Evolutionary conservation across 2,797 vertebrate species (phyloP), one percentile per base, ranked within the genome.

Genomic region (Halcyon badia): DNA sequence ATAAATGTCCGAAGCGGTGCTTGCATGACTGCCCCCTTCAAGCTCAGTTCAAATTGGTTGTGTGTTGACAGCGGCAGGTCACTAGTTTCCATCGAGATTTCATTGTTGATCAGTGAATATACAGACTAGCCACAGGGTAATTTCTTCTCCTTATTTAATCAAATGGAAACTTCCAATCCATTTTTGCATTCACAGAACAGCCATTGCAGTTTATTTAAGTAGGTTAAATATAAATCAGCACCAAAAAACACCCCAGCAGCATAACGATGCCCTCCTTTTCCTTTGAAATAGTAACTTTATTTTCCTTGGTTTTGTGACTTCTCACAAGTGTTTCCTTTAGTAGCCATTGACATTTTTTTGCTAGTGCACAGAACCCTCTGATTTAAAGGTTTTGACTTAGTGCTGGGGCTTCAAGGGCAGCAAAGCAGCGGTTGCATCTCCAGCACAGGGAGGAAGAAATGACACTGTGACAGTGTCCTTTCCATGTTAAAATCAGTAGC

Each of bases 131-230:
- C 94, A 83, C 77, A 56, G 94, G 95, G 93, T 46, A 90, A 90
- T 96, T 91, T 91, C 92, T 97, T 89, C 90, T 96, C 94, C 90
- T 95, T 94, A 90, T 94, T 97, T 94, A 96, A 97, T 97, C 92
- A 92, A 80, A 95, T 96, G 97, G 95, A 97, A 97, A 97, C 82
- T 85, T 96, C 60, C 90, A 97, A 97, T 97, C 93, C 81, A 94
- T 96, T 97, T 94, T 54, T 90, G 35, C 78, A 64, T 80, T 94
- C 78, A 66, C 71, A 87, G 66, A 95, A n/a, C 60, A 89, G 71
- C 41, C 57, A 25, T 14, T 85, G 69, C 49, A 39, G 75, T 92
- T 95, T 95, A 78, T 94, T 95, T 96, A 97, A 94, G 60, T 92
- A 91, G 90, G 94, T 92, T 96, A 97, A 68, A 84, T 89, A 96